These are phyloP conservation scores for Lonchura striata DNA, from an alignment of 2,113 vertebrate genomes.

Conservation along the genomic window DNA sequence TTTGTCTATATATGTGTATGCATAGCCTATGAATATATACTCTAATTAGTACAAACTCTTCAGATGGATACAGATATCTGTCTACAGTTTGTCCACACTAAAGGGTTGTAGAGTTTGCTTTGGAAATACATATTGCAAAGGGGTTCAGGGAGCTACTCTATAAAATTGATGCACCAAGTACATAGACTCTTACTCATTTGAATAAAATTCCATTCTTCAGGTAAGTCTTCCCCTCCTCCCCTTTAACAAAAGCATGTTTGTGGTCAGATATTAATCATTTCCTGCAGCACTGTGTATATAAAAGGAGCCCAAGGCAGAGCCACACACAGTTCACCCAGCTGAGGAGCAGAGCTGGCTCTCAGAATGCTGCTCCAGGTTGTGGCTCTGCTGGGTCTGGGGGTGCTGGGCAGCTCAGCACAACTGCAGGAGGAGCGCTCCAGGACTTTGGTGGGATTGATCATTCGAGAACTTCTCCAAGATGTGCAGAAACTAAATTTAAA, in stretches of 20 bases:
- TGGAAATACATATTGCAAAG: not conserved
- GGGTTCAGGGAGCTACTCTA: not conserved
- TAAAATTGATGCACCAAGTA: not conserved
- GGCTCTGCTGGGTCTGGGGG: not conserved
- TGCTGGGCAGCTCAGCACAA: not conserved
- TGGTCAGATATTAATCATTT: slow-evolving; percentile 68
- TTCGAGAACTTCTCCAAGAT: not conserved
- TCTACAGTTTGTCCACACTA: not conserved
- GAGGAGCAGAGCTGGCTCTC: not conserved
- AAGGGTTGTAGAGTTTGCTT: not conserved
- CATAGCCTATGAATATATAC: not conserved
- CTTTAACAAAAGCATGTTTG: slow-evolving; percentile 32
- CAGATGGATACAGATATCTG: not conserved
- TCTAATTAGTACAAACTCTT: too few species aligned
- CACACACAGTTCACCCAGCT: not conserved
- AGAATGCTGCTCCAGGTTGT: not conserved
- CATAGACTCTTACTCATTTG: not conserved
- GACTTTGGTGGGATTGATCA: not conserved
- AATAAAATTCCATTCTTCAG: slow-evolving; percentile 38
- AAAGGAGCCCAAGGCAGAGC: slow-evolving; percentile 19
- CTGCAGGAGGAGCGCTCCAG: rapidly evolving
- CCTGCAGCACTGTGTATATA: slow-evolving; percentile 43
- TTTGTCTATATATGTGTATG: rapidly evolving
- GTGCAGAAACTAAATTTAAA: not conserved
- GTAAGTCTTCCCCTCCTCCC: slow-evolving; percentile 42